phyloP scores from a whole-genome alignment of 2,888 invertebrate genomes.

The Acronicta alni region DNA sequence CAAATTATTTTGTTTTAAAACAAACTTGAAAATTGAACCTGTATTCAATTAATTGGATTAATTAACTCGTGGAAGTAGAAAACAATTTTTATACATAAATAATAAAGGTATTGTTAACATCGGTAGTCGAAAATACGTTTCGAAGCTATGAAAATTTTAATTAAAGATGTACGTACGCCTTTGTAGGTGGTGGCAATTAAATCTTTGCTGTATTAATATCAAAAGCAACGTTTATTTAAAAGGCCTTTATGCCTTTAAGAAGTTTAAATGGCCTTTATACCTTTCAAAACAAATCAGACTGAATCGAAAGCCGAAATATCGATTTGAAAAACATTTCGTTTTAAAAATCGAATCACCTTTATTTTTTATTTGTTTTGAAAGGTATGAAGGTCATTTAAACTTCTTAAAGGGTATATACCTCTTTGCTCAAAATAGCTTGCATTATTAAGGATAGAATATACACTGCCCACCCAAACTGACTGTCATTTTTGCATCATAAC shows the following conservation, averaged over 20 bases:
- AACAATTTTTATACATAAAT: constrained; percentile 66
- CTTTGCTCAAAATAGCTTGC: too few relatives aligned
- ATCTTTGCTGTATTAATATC: constrained; percentile 55
- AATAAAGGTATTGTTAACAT: constrained; percentile 54
- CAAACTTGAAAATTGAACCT: constrained; percentile 23
- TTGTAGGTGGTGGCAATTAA: constrained; percentile 63
- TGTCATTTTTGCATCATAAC: too few relatives aligned
- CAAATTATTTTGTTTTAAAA: constrained; percentile 37
- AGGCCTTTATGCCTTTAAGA: not conserved
- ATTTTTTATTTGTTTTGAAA: too few relatives aligned
- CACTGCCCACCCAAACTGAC: too few relatives aligned
- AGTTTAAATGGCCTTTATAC: constrained; percentile 24
- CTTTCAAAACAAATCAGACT: too few relatives aligned
- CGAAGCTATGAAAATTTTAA: constrained; percentile 73
- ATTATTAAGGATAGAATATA: too few relatives aligned
- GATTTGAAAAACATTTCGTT: too few relatives aligned
- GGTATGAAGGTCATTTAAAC: too few relatives aligned
- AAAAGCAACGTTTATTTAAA: constrained; percentile 38
- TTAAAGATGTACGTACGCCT: constrained; percentile 66
- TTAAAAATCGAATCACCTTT: too few relatives aligned
- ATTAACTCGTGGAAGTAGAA: constrained; percentile 63
- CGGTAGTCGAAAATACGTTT: constrained; percentile 36
- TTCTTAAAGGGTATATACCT: too few relatives aligned
- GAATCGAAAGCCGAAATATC: too few relatives aligned
- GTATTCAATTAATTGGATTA: constrained; percentile 57